Evolutionary conservation across 2,797 vertebrate genomes (phyloP), one percentile per base, ranked within the genome.

Genomic region (Crax fasciolata): DNA sequence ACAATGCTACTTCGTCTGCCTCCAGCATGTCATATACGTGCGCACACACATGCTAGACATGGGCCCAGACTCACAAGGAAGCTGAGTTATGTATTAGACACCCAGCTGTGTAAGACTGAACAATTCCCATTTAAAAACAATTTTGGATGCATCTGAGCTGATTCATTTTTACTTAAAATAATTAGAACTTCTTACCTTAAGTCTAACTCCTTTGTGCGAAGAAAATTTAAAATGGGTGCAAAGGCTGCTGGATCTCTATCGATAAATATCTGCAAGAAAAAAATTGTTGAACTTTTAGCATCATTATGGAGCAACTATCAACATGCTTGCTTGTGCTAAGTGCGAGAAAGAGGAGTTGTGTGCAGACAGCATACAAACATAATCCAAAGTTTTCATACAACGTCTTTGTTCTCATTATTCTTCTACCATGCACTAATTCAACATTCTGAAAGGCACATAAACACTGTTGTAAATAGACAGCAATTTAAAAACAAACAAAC

Each of bases 161-260:
- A 83, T 21, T 32, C 23, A 76, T 54, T 79, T 72, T 65, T 38
- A 48, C 9, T 49, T 90, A 30, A 65, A 70, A 80, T 39, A 87
- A 61, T 27, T 51, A 67, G 2, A 62, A 67, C 30, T 91, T 85
- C 97, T 98, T 98, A 99, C 99, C 99, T 97, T 93, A 99, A 97
- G 90, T 99, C 99, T 96, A 99, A 97, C 95, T 99, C 99, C 98
- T 99, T 99, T 93, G 99, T 99, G 96, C 99, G 98, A 95, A 99
- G 99, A 97, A 99, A 99, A 98, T 99, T 99, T 97, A 99, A 97
- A 98, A 99, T 99, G 70, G 99, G 99, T 95, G 99, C 99, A 98
- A 99, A 99, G 44, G 99, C 99, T 95, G 99, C 98, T 9, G 99
- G 99, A 96, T 99, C 99, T 97, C 99, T 98, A 97, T 99, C 99